Base-by-base conservation (phyloP, 2,888 invertebrate species). In the Oxytorus armatus region DNA sequence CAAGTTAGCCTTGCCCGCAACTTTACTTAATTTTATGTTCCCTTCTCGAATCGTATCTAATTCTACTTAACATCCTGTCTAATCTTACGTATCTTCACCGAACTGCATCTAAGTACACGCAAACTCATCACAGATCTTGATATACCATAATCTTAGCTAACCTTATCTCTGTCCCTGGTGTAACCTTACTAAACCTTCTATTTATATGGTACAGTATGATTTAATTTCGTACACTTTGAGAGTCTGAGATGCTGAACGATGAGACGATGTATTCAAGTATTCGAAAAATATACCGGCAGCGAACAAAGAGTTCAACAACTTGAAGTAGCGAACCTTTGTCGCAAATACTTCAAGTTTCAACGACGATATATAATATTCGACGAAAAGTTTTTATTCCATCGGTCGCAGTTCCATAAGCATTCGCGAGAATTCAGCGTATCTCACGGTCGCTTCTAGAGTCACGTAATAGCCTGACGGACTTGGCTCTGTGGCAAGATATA, bases 401-500 rank as follows among this genome's bases (percentile, higher is more conserved):
- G 10, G 39, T 55, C 63, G 44, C 42, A 29, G 49, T 42, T 63
- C 18, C 63, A 44, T 53, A 68, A 51, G 68, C 23, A 53, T 53
- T 53, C 36, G 53, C 53, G 11, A 16, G 36, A 59, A 59, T 18
- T n/a, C 18, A 39, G 39, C 14, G 39, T 53, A 68, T 68, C 68
- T 68, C 25, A 55, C 18, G 16, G 42, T 29, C 21, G 7, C 25
- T 51, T 21, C 49, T 10, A 53, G 55, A 63, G 44, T 42, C 63
- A 65, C 53, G 63, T 65, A 53, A 63, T 63, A 44, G 63, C 25
- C 55, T 55, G 65, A 53, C 65, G 21, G 65, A 74, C 74, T 66
- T 57, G 65, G 65, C 55, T 65, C 65, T 57, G 53, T 57, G 57
- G 70, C 70, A 33, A 74, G 55, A 74, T 74, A 42, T 57, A 65